These are phyloP conservation scores for Progne subis DNA, from an alignment of 2,113 vertebrate species.

Conservation along the genomic window DNA sequence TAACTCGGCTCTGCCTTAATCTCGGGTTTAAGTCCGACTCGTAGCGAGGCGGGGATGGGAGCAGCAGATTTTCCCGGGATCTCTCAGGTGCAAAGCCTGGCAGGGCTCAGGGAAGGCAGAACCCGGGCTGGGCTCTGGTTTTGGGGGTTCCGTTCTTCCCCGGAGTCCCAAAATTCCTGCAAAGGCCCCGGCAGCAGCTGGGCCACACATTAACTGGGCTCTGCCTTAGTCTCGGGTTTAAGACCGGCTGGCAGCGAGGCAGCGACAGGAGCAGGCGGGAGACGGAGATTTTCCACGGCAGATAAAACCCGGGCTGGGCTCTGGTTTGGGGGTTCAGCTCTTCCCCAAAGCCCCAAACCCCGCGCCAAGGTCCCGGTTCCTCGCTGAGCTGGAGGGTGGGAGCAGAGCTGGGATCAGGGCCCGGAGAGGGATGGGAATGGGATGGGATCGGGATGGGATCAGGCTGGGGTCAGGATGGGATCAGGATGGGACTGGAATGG, in stretches of 20 bases:
- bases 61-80: background rate
- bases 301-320: background rate
- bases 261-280: background rate
- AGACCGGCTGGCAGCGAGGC: accelerated
- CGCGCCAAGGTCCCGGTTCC: accelerated
- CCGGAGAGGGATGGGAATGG: too few relatives aligned
- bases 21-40: background rate
- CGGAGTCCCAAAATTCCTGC: background rate
- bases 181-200: background rate
- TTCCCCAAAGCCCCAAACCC: background rate
- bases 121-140: background rate
- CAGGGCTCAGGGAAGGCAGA: background rate
- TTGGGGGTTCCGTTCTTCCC: background rate
- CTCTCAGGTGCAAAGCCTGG: background rate
- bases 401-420: background rate
- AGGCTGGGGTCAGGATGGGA: accelerated
- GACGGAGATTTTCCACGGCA: background rate
- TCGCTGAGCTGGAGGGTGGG: accelerated
- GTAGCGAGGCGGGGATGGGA: accelerated
- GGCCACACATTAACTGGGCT: accelerated
- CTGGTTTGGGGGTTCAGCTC: background rate
- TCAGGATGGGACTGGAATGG: accelerated
- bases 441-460: too few relatives aligned
- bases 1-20: background rate
- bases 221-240: background rate